Base-by-base conservation (phyloP, 2,113 vertebrate genomes). In the Tachysurus vachellii region DNA sequence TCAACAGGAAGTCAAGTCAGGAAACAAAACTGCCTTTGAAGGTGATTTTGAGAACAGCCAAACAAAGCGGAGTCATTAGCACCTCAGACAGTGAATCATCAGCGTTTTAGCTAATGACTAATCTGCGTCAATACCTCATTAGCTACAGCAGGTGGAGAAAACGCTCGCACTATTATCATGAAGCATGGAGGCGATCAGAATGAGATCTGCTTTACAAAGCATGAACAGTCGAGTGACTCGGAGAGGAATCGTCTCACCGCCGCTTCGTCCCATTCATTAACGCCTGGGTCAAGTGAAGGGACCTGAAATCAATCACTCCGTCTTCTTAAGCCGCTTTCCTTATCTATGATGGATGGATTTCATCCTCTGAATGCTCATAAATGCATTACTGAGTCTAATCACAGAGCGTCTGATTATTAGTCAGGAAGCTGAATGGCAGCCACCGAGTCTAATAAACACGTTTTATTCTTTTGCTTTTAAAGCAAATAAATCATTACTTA, bases 261-360 rank as follows among this genome's bases (percentile, higher is more conserved):
- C 36, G 75, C 83, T 83, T 82, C 89, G 57, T 86, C 71, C 68
- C 81, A 88, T 89, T 91, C 85, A 90, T 90, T 89, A 87, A 85
- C 85, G 86, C 82, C 83, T 50, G 83, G 84, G 87, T 89, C 83
- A 88, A 84, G 42, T 71, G 57, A 89, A 85, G 85, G 80, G 61
- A 80, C 83, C 86, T 76, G 31, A 85, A 91, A 91, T 90, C 88
- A 88, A 86, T 89, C 71, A 89, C 85, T 77, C 85, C 88, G 77
- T 85, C 77, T 84, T 89, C 92, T 92, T 88, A 94, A 93, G 91
- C 90, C 87, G 85, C 92, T 91, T 90, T 87, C 86, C 90, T 88
- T 91, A 90, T 86, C 87, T 82, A 82, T 94, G 93, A 94, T 94
- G 88, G 92, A 95, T 94, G 91, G 57, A 83, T 85, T 89, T 80